Base-by-base conservation (phyloP, 2,888 invertebrate genomes). In the Lypha dubia region DNA sequence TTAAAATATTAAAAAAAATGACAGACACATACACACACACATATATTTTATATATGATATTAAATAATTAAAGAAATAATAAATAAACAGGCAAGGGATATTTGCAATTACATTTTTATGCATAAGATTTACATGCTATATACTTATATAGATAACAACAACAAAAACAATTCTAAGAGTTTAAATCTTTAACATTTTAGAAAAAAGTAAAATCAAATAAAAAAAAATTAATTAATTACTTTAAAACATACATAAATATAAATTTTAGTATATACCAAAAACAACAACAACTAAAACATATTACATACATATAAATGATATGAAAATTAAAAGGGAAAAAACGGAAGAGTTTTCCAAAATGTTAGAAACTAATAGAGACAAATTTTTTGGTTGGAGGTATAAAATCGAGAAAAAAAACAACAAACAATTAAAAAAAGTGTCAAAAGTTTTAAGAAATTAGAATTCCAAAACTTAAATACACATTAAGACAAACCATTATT, bases 51-150 rank as follows among this genome's bases (percentile, higher is more conserved):
- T 74, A 68, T 68, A 68, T 77, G 51, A 46, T 53, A 73, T 51
- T 71, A 22, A 62, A 56, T 60, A 84, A 75, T 74, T 56, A 76
- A 44, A 84, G 75, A 79, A 44, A 58, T 58, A 24, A 60, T 35
- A 73, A 58, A 13, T 80, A 84, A 83, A 71, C 51, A 84, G 81
- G 84, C 84, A 84, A 84, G 84, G 84, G 84, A 84, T 84, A 84
- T 84, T 84, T 81, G 84, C 84, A 84, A 84, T 84, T 84, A 84
- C 77, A 84, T 79, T 84, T 84, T 81, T 81, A 84, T 81, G 81
- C 74, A 81, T 84, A 81, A 84, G 81, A 81, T 81, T 84, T 77
- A 83, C 71, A 83, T 56, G 56, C 51, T 70, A 79, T 73, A 70
- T 75, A 75, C 68, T 73, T 79, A 81, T 70, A 83, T 73, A 77